phyloP scores from a whole-genome alignment of 35 echinoderm and acorn worm genomes.

The Nesometra sesokonis region DNA sequence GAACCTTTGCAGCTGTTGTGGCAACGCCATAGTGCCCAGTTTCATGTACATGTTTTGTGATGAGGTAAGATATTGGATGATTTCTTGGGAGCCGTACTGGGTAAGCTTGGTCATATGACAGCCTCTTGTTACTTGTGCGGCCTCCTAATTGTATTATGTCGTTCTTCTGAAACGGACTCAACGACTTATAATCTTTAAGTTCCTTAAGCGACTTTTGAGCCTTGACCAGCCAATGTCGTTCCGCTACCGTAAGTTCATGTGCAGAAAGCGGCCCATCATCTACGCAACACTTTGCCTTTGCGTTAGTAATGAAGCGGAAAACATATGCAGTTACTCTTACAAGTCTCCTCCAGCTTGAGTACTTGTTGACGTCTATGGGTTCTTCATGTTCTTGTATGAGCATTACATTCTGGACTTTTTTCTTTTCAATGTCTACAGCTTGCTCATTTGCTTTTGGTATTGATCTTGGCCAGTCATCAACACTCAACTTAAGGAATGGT shows the following conservation, averaged over 20 bases:
- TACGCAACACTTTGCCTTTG: not conserved
- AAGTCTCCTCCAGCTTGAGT: constrained; percentile 35
- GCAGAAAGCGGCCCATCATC: constrained; percentile 20
- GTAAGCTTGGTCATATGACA: not conserved
- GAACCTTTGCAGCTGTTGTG: constrained; percentile 15
- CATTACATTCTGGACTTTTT: constrained; percentile 20
- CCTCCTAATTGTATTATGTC: not conserved
- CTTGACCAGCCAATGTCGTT: constrained; percentile 21
- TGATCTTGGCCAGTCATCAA: constrained; percentile 39
- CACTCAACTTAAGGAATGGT: constrained; percentile 24
- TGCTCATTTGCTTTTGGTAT: not conserved
- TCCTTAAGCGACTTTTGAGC: constrained; percentile 29
- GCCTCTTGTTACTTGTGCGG: not conserved
- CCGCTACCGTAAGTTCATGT: constrained; percentile 11
- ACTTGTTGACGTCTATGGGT: constrained; percentile 21
- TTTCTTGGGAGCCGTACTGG: constrained; percentile 7
- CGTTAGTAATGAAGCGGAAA: constrained; percentile 11
- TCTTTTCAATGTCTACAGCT: constrained; percentile 30
- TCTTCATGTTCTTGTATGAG: not conserved
- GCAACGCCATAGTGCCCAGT: constrained; percentile 15
- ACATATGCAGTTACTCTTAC: constrained; percentile 43
- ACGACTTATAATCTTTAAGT: not conserved
- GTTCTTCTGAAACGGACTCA: constrained; percentile 18
- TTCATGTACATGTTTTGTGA: constrained; percentile 15
- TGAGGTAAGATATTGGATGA: constrained; percentile 9